Evolutionary conservation across 2,888 invertebrate genomes (phyloP).

Genomic region (Sylvicola cinctus): DNA sequence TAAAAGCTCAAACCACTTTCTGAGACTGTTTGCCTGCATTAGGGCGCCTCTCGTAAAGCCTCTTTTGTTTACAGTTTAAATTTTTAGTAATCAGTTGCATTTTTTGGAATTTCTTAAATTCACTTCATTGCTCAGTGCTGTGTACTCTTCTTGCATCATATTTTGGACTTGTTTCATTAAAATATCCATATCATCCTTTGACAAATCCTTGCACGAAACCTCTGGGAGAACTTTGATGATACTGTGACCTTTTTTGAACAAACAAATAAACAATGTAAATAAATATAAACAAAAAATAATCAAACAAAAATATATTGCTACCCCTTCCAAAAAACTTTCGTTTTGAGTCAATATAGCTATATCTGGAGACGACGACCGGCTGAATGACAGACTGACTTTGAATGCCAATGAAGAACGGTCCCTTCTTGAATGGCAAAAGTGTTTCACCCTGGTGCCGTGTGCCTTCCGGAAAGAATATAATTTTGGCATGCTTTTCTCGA

Average conservation of each 20-base stretch:
- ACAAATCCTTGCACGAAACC: constrained; percentile 41
- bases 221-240: constrained; percentile 52
- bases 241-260: constrained; percentile 33
- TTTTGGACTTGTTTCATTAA: constrained; percentile 44
- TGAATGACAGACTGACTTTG: constrained; percentile 67
- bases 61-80: no score
- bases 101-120: constrained; percentile 7
- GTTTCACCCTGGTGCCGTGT: constrained; percentile 59
- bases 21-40: no score
- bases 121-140: constrained; percentile 27
- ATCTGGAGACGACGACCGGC: constrained; percentile 73
- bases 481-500: constrained; percentile 41
- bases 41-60: no score
- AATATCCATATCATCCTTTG: constrained; percentile 37
- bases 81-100: no score
- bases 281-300: background rate
- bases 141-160: constrained; percentile 43
- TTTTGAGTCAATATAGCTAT: constrained; percentile 45
- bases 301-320: constrained; percentile 14
- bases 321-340: constrained; percentile 44
- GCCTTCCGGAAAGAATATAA: constrained; percentile 85
- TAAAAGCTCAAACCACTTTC: no score
- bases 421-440: constrained; percentile 83
- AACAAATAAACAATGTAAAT: constrained; percentile 3
- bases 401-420: constrained; percentile 85